Conservation (phyloP, 2,888 invertebrate genomes). For the Andrena bucephala region DNA sequence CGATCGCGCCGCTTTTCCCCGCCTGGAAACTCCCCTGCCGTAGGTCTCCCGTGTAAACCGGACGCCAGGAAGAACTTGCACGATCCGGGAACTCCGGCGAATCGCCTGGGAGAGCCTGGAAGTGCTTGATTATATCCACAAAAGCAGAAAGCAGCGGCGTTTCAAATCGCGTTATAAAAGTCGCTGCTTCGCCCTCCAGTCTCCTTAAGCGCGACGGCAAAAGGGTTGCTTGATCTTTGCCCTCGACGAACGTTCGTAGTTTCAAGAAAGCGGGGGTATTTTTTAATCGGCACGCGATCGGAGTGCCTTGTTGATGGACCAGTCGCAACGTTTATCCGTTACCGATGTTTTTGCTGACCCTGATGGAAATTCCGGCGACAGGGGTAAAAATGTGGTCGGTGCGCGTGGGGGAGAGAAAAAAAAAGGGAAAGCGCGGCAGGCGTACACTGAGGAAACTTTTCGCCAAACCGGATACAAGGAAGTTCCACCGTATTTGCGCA, state of each 20-base stretch:
- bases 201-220: not conserved
- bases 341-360: constrained; percentile 45
- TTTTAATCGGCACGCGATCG: not conserved
- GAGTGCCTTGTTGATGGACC: not conserved
- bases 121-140: constrained; percentile 59
- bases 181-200: constrained; percentile 4
- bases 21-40: constrained; percentile 52
- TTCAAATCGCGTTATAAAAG: constrained; percentile 45
- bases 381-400: constrained; percentile 21
- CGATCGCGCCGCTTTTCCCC: constrained; percentile 65
- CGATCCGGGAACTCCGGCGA: constrained; percentile 50
- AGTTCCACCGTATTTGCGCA: constrained; percentile 85
- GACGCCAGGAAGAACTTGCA: constrained; percentile 59
- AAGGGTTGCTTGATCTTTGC: constrained; percentile 35
- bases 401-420: not conserved
- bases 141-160: constrained; percentile 33
- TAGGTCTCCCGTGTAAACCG: constrained; percentile 56
- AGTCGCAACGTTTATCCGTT: constrained; percentile 23
- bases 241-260: not conserved
- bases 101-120: constrained; percentile 45
- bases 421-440: constrained; percentile 50
- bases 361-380: constrained; percentile 49
- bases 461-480: constrained; percentile 83
- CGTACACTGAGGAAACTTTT: constrained; percentile 80
- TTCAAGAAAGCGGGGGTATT: not conserved